Evolutionary conservation across 2,888 invertebrate genomes (phyloP).

Genomic region (Agriotes lineatus): DNA sequence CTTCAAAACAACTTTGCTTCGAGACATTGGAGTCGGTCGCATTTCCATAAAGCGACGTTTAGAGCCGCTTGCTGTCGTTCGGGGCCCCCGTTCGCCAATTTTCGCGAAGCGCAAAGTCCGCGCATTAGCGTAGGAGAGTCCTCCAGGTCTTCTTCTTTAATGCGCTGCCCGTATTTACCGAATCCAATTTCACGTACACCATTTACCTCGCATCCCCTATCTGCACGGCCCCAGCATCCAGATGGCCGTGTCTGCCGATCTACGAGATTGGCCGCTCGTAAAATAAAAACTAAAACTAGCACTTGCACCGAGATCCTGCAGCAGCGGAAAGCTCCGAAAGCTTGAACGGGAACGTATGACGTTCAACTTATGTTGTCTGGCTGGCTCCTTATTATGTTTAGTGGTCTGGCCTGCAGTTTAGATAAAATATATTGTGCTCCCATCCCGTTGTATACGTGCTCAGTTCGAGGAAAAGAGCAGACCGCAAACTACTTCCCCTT

Average conservation of each 20-base stretch:
- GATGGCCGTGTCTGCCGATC: slow-evolving; percentile 46
- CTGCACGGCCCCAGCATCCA: slow-evolving; percentile 45
- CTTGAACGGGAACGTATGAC: slow-evolving; percentile 25
- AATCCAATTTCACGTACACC: slow-evolving; percentile 49
- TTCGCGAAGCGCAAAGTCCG: slow-evolving; percentile 34
- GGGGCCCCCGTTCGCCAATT: slow-evolving; percentile 20
- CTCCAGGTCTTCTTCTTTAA: slow-evolving; percentile 45
- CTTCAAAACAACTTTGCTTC: background rate
- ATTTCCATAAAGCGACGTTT: slow-evolving; percentile 10
- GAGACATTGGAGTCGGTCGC: background rate
- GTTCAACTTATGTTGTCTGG: slow-evolving; percentile 39
- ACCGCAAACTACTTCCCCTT: background rate
- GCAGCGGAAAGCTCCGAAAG: slow-evolving; percentile 20
- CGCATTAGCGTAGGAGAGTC: slow-evolving; percentile 39
- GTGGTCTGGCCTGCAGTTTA: slow-evolving; percentile 32
- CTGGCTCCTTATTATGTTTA: slow-evolving; percentile 37
- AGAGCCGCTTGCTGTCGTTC: slow-evolving; percentile 12
- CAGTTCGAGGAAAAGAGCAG: slow-evolving; percentile 11
- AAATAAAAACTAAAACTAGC: slow-evolving; percentile 44
- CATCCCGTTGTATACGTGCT: slow-evolving; percentile 20
- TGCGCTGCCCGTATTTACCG: slow-evolving; percentile 47
- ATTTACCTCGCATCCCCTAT: slow-evolving; percentile 46
- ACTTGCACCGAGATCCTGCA: slow-evolving; percentile 33
- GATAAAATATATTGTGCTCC: slow-evolving; percentile 31
- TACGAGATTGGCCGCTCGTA: slow-evolving; percentile 47